Conservation (phyloP, 2,888 invertebrate genomes). For the Chelonus formosanus region DNA sequence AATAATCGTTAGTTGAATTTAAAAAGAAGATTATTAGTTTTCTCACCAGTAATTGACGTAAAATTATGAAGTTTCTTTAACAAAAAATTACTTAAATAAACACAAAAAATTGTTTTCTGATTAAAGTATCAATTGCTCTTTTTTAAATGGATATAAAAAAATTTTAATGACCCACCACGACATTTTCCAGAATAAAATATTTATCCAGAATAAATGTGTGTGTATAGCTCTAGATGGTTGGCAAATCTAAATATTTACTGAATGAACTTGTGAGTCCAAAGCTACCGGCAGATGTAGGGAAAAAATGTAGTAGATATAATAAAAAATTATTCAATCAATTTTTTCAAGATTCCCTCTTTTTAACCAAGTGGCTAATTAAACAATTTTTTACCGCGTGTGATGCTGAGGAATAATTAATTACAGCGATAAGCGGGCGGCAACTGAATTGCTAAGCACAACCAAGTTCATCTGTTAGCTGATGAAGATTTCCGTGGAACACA, state of each 20-base stretch:
- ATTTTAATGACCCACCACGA: too few species aligned
- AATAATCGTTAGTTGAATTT: too few species aligned
- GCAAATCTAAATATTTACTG: slow-evolving; percentile 23
- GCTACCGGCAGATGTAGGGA: slow-evolving; percentile 13
- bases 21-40: too few species aligned
- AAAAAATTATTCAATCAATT: slow-evolving; percentile 5
- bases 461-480: slow-evolving; percentile 11
- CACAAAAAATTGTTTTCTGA: too few species aligned
- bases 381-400: slow-evolving; percentile 1
- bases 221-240: too few species aligned
- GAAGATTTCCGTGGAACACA: slow-evolving; percentile 12
- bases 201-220: too few species aligned
- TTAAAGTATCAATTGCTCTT: too few species aligned
- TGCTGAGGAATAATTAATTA: slow-evolving; percentile 19
- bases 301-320: slow-evolving; percentile 13
- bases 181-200: too few species aligned
- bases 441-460: slow-evolving; percentile 11
- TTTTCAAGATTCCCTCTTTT: neutral
- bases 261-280: slow-evolving; percentile 18
- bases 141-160: too few species aligned
- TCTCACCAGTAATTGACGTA: too few species aligned
- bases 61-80: too few species aligned
- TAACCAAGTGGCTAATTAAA: slow-evolving; percentile 19
- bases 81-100: too few species aligned
- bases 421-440: slow-evolving; percentile 11